Conservation (phyloP, 2,113 vertebrate genomes). For the Sturnira hondurensis region DNA sequence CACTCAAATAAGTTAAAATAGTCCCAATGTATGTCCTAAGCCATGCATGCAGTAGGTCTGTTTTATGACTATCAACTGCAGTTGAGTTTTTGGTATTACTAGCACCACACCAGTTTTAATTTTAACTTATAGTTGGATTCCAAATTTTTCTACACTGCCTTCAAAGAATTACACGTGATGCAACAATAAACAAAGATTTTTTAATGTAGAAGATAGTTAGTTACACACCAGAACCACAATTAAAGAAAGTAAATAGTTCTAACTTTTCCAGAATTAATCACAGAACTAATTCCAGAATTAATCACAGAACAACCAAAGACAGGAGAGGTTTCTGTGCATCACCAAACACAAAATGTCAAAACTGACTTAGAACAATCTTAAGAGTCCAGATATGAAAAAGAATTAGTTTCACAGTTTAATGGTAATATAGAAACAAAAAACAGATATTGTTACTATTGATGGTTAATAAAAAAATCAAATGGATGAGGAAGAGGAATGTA, state of each 20-base stretch:
- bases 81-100: not conserved
- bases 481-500: not conserved
- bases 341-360: not conserved
- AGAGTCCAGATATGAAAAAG: not conserved
- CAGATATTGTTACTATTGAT: not conserved
- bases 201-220: not conserved
- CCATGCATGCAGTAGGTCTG: not conserved
- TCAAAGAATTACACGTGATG: not conserved
- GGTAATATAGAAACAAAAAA: not conserved
- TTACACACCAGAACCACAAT: not conserved
- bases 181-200: not conserved
- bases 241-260: not conserved
- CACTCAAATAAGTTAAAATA: not conserved
- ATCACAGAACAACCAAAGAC: not conserved
- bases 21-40: not conserved
- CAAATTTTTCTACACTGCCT: not conserved
- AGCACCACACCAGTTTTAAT: not conserved
- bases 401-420: not conserved
- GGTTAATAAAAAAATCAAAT: not conserved
- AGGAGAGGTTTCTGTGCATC: not conserved
- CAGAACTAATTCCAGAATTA: not conserved
- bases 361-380: not conserved
- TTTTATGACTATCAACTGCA: not conserved
- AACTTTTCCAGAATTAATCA: not conserved
- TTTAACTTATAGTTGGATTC: slow-evolving; percentile 14